Evolutionary conservation across 2,888 invertebrate genomes (phyloP).

Genomic region (Ctenicera cuprea): DNA sequence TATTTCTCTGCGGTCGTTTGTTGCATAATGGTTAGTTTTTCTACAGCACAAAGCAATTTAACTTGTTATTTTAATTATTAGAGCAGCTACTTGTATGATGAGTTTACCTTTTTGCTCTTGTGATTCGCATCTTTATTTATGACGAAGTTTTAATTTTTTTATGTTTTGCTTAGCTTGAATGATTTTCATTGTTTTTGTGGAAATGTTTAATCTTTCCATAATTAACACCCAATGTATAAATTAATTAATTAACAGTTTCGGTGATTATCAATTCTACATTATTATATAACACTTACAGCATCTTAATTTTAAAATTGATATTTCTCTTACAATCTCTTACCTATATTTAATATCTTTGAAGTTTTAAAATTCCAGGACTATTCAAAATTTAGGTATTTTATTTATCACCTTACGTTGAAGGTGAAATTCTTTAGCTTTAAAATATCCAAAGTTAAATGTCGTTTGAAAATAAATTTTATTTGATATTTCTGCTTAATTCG

Average conservation of each 20-base stretch:
- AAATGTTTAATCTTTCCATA: slow-evolving; percentile 31
- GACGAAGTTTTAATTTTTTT: neutral
- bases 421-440: too few relatives aligned
- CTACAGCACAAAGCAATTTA: slow-evolving; percentile 2
- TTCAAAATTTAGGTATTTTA: too few relatives aligned
- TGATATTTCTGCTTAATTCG: too few relatives aligned
- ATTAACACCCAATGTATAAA: slow-evolving; percentile 40
- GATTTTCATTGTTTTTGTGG: slow-evolving; percentile 19
- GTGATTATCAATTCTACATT: slow-evolving; percentile 36
- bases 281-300: slow-evolving; percentile 21
- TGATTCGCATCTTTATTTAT: neutral
- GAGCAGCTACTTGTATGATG: slow-evolving; percentile 14
- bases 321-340: too few relatives aligned
- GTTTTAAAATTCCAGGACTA: too few relatives aligned
- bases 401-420: too few relatives aligned
- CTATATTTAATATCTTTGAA: too few relatives aligned
- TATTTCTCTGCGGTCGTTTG: slow-evolving; percentile 10
- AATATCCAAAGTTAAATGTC: too few relatives aligned
- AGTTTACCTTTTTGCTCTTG: slow-evolving; percentile 9
- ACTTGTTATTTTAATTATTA: slow-evolving; percentile 29
- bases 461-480: too few relatives aligned
- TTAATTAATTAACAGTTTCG: slow-evolving; percentile 36
- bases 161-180: neutral
- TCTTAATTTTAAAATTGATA: too few relatives aligned
- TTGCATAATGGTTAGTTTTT: slow-evolving; percentile 22